A percentile compares a stretch with the other conserved stretches of the same genome.
These are phyloP conservation scores for Cyanoramphus novaezelandiae DNA, from an alignment of 2,113 vertebrate genomes.

Conservation along the genomic window DNA sequence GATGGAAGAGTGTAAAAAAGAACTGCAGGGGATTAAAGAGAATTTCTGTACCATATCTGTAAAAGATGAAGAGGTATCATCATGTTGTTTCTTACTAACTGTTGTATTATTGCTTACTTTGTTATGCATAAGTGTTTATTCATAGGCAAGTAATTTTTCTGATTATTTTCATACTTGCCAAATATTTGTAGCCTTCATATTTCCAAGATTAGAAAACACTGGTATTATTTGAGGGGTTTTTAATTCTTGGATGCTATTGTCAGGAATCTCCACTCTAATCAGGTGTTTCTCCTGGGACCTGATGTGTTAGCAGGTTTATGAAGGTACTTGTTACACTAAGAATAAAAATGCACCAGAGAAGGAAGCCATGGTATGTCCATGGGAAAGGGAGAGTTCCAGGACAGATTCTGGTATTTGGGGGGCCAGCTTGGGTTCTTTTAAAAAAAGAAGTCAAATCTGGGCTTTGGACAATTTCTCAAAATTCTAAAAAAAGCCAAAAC, in stretches of 20 bases:
- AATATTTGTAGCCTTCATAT: neutral
- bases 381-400: neutral
- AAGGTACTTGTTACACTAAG: neutral
- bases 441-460: neutral
- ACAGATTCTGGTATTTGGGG: neutral
- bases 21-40: constrained; percentile 45
- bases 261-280: neutral
- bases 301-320: neutral
- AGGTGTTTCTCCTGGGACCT: neutral
- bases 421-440: neutral
- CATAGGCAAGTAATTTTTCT: neutral
- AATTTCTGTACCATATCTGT: constrained; percentile 35
- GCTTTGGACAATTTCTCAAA: neutral
- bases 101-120: neutral
- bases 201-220: neutral
- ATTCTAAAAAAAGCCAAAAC: neutral
- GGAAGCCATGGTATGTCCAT: neutral
- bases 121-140: neutral
- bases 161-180: neutral
- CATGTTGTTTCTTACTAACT: neutral
- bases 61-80: constrained; percentile 60
- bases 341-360: neutral
- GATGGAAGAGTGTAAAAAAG: neutral
- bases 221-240: neutral
- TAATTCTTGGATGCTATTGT: neutral